phyloP scores from a whole-genome alignment of 2,888 invertebrate species.

The Scaptomyza tumidula region DNA sequence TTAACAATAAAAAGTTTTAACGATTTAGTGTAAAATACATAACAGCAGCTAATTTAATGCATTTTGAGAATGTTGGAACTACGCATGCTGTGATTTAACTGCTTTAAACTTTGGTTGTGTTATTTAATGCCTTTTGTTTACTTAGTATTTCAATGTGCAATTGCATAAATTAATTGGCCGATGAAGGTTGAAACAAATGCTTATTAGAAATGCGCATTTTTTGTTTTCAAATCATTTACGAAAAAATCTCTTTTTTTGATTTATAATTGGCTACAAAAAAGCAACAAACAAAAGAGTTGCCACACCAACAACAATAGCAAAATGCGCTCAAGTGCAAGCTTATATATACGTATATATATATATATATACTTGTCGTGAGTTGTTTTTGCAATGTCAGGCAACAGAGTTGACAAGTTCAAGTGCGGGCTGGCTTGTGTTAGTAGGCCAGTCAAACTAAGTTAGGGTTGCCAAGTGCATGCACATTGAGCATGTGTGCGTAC shows the following conservation, averaged over 20 bases:
- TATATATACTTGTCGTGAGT: slow-evolving; percentile 45
- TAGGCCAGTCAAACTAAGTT: slow-evolving; percentile 24
- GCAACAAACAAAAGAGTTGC: slow-evolving; percentile 50
- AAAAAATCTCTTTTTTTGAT: slow-evolving; percentile 55
- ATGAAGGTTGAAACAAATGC: slow-evolving; percentile 43
- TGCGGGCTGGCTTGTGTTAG: slow-evolving; percentile 36
- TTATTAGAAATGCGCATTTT: slow-evolving; percentile 77
- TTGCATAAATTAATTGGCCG: slow-evolving; percentile 62
- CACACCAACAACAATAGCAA: slow-evolving; percentile 15
- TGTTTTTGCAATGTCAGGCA: slow-evolving; percentile 64
- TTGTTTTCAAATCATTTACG: slow-evolving; percentile 18
- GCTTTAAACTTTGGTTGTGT: slow-evolving; percentile 32
- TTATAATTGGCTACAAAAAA: slow-evolving; percentile 56
- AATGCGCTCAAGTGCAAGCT: slow-evolving; percentile 33
- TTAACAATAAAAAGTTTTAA: no score
- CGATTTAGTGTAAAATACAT: no score
- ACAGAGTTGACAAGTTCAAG: slow-evolving; percentile 76
- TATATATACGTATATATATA: slow-evolving; percentile 14
- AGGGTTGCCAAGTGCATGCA: slow-evolving; percentile 36
- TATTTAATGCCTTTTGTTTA: slow-evolving; percentile 44
- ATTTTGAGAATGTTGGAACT: slow-evolving; percentile 14
- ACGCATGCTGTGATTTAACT: not conserved
- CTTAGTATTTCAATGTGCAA: slow-evolving; percentile 50
- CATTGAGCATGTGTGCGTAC: slow-evolving; percentile 24
- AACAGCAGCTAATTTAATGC: no score